Base-by-base conservation (phyloP, 2,888 invertebrate species). In the Camptogramma bilineatum region DNA sequence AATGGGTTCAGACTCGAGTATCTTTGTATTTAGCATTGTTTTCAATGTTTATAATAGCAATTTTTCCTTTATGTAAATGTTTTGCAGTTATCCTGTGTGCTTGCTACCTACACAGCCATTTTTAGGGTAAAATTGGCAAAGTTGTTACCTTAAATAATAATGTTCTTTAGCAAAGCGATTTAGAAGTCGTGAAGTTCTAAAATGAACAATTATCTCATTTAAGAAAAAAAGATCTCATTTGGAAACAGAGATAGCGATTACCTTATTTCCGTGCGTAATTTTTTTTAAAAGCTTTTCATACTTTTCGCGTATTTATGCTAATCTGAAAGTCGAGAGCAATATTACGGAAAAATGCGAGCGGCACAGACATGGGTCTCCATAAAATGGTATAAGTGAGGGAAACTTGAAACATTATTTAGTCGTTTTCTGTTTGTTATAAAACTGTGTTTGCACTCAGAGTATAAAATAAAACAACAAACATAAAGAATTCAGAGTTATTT, bases 331-430 rank as follows among this genome's bases (percentile, higher is more conserved):
- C 77, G 78, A 75, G 77, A 79, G 85, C 77, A 81, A 83, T 85
- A 85, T 82, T 79, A 79, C 79, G 73, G 75, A 78, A 79, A 84
- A 83, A 78, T 85, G 85, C 76, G 72, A 76, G 77, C 74, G 73
- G 65, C 71, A 72, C 76, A 81, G 81, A 80, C 82, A 79, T 79
- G 80, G 78, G 77, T 78, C 79, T 78, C 78, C 79, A 80, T 83
- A 82, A 84, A 84, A 80, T 78, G 78, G 78, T 76, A 78, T 82
- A 81, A 83, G 78, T 80, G 80, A 75, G 75, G 75, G 73, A 79
- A 86, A 85, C 83, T 85, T 82, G 77, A 79, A 78, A 80, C 82
- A 82, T 84, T 81, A 83, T 82, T 84, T 82, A 75, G 74, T 75
- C 78, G 77, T 84, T 85, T 81, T 75, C 74, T 68, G 71, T 68